Evolutionary conservation across 1,140 invertebrate genomes (phyloP).

Genomic region (Bombus difficillimus): DNA sequence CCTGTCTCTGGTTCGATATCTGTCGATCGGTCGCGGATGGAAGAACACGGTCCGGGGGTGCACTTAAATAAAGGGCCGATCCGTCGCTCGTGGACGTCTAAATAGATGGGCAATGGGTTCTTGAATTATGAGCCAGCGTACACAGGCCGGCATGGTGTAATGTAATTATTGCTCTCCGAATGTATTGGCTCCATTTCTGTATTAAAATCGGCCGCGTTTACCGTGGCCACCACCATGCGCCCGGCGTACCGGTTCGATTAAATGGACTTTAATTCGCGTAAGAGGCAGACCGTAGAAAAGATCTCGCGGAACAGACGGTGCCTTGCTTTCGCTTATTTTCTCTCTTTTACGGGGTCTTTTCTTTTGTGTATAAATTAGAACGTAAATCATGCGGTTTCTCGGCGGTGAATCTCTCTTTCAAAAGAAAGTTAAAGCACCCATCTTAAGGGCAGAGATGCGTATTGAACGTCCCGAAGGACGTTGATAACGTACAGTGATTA

Average conservation of each 20-base stretch:
- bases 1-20: slow-evolving; percentile 48
- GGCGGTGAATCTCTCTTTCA: not conserved
- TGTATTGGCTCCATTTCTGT: slow-evolving; percentile 78
- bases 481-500: no score
- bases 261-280: slow-evolving; percentile 79
- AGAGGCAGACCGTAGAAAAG: slow-evolving; percentile 56
- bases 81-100: slow-evolving; percentile 72
- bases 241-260: slow-evolving; percentile 67
- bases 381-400: slow-evolving; percentile 24
- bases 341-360: not conserved
- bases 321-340: not conserved
- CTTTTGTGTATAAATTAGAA: not conserved
- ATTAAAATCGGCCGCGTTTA: slow-evolving; percentile 77
- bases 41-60: slow-evolving; percentile 63
- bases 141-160: slow-evolving; percentile 62
- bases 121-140: slow-evolving; percentile 77
- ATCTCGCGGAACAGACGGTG: not conserved
- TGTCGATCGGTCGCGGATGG: slow-evolving; percentile 77
- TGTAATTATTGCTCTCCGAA: slow-evolving; percentile 78
- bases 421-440: not conserved
- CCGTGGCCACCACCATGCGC: slow-evolving; percentile 19
- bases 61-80: slow-evolving; percentile 73
- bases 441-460: no score
- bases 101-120: slow-evolving; percentile 77
- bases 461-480: no score